These are phyloP conservation scores for Helicoverpa zea DNA, from an alignment of 1,140 invertebrate genomes.

Conservation along the genomic window DNA sequence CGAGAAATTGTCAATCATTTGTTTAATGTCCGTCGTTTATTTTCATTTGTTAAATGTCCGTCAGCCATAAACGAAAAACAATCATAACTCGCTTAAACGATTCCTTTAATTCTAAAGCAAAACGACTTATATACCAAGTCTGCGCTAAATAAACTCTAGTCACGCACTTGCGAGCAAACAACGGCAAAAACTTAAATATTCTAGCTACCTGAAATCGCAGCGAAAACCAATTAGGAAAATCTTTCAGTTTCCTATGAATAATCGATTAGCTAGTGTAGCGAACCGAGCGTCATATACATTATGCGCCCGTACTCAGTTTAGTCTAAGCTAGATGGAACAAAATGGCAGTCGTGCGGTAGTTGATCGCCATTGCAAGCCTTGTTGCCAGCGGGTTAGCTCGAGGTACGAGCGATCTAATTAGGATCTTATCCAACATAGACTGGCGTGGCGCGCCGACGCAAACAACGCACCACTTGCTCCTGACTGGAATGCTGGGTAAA, in stretches of 20 bases:
- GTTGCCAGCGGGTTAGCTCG: background rate
- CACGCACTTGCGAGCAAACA: slow-evolving; percentile 39
- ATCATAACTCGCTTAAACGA: slow-evolving; percentile 10
- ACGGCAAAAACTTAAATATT: slow-evolving; percentile 41
- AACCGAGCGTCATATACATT: slow-evolving; percentile 36
- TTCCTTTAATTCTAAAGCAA: slow-evolving; percentile 2
- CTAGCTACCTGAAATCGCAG: background rate
- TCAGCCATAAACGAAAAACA: background rate
- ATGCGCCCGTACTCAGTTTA: background rate
- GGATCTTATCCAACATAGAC: slow-evolving; percentile 2
- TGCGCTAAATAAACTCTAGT: slow-evolving; percentile 32
- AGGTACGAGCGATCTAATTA: slow-evolving; percentile 35
- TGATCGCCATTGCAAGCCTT: background rate
- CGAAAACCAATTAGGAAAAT: slow-evolving; percentile 47
- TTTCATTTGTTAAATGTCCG: too few species aligned
- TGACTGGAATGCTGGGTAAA: slow-evolving; percentile 49
- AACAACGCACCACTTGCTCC: background rate
- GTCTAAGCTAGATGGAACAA: slow-evolving; percentile 23
- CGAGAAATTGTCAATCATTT: too few species aligned
- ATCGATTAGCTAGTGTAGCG: slow-evolving; percentile 42
- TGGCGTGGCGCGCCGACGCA: background rate
- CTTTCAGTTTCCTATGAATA: slow-evolving; percentile 43
- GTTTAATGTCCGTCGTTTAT: too few species aligned
- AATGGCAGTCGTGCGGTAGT: background rate
- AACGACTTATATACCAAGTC: slow-evolving; percentile 8